phyloP scores from a whole-genome alignment of 1,140 invertebrate species.

The Brachionus asplanchnoidis region DNA sequence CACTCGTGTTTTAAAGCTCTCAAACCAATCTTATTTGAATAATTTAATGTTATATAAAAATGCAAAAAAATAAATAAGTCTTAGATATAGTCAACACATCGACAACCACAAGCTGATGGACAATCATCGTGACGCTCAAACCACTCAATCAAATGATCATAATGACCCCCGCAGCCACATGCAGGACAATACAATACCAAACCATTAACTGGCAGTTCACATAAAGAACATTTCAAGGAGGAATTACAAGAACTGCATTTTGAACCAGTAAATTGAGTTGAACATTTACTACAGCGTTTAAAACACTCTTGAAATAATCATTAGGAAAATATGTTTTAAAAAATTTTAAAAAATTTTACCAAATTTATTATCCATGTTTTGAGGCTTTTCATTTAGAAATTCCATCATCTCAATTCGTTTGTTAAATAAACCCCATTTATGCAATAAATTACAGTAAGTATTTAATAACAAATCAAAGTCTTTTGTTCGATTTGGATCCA shows the following conservation, averaged over 20 bases:
- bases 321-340: background rate
- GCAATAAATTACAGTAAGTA: constrained; percentile 15
- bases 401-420: constrained; percentile 28
- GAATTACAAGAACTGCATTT: background rate
- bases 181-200: constrained; percentile 12
- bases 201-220: constrained; percentile 33
- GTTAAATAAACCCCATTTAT: constrained; percentile 21
- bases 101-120: constrained; percentile 32
- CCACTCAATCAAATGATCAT: constrained; percentile 15
- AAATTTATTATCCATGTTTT: background rate
- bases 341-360: background rate
- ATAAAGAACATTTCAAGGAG: constrained; percentile 17
- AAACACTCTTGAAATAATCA: background rate
- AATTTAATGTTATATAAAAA: background rate
- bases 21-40: background rate
- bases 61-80: background rate
- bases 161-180: constrained; percentile 36
- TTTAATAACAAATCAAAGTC: background rate
- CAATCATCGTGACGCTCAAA: constrained; percentile 27
- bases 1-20: background rate
- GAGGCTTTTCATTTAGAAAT: background rate
- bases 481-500: background rate
- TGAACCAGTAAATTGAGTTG: background rate
- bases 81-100: constrained; percentile 25
- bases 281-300: constrained; percentile 15